Percentiles rank a stretch among this genome's conserved stretches.
Conservation (phyloP, 2,113 vertebrate species). For the Aptenodytes patagonicus region DNA sequence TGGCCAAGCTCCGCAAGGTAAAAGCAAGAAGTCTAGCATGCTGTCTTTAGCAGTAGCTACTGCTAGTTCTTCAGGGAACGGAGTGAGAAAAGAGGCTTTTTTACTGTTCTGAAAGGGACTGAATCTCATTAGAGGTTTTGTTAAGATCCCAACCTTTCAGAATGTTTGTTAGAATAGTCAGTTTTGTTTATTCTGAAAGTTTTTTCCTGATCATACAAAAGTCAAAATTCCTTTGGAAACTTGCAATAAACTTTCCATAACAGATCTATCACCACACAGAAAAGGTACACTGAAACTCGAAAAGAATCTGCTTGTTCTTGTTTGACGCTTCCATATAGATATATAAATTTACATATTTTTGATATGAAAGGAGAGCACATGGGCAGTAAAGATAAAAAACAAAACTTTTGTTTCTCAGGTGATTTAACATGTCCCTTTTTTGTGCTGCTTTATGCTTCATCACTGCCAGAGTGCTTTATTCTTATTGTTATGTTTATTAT, state of each 20-base stretch:
- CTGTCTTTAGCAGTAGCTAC: not conserved
- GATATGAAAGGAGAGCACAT: not conserved
- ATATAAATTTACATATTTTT: not conserved
- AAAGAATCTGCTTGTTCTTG: not conserved
- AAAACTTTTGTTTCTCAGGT: not conserved
- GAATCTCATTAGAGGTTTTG: not conserved
- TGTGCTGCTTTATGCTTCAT: not conserved
- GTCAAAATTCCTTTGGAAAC: not conserved
- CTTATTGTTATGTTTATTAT: not conserved
- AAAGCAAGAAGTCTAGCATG: not conserved
- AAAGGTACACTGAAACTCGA: not conserved
- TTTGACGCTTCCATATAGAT: not conserved
- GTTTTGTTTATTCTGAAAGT: not conserved
- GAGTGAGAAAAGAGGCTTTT: not conserved
- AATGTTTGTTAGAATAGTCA: not conserved
- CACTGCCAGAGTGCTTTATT: not conserved
- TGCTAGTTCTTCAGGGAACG: not conserved
- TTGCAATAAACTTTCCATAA: not conserved
- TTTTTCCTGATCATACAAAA: not conserved
- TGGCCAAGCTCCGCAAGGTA: not conserved
- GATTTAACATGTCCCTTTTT: not conserved
- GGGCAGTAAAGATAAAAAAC: not conserved
- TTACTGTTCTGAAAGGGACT: not conserved
- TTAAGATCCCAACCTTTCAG: not conserved
- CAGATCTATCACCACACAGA: not conserved